Percentiles rank a stretch among this genome's conserved stretches.
Evolutionary conservation across 2,888 invertebrate genomes (phyloP).

Genomic region (Cristatella mucedo): DNA sequence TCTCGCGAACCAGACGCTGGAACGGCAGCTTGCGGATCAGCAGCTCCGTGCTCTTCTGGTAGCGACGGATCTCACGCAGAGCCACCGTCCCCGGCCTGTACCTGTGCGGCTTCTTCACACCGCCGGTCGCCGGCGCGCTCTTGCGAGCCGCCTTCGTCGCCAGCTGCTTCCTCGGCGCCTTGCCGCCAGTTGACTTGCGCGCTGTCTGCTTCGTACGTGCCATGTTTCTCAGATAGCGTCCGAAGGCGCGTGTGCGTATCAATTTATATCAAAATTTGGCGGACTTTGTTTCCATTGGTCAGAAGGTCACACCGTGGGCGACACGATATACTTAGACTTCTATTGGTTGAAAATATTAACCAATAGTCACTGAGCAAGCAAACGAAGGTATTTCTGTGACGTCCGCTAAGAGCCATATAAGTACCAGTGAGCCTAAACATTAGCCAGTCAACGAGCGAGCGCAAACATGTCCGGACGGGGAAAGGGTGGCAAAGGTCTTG

Average conservation of each 20-base stretch:
- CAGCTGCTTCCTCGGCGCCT: conserved; percentile 56
- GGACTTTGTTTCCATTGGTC: no score
- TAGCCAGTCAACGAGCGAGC: no score
- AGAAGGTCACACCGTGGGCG: no score
- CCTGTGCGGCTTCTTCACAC: conserved; percentile 90
- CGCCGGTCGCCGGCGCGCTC: conserved; percentile 82
- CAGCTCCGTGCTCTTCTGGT: conserved; percentile 87
- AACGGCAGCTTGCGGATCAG: conserved; percentile 86
- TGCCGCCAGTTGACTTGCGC: conserved; percentile 85
- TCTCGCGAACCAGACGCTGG: conserved; percentile 88
- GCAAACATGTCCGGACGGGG: conserved; percentile 56
- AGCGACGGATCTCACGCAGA: conserved; percentile 86
- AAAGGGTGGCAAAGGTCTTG: conserved; percentile 58
- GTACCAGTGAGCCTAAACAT: no score
- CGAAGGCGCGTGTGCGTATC: no score
- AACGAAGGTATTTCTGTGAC: no score
- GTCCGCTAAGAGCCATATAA: no score
- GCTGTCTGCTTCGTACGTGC: conserved; percentile 96
- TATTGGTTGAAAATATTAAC: no score
- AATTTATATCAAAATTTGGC: no score
- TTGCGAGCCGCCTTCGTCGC: conserved; percentile 89
- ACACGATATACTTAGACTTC: no score
- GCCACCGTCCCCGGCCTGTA: conserved; percentile 90
- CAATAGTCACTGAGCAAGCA: no score
- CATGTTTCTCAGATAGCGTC: no score